These are phyloP conservation scores for Amphipyra berbera DNA, from an alignment of 2,888 invertebrate species.

Conservation along the genomic window DNA sequence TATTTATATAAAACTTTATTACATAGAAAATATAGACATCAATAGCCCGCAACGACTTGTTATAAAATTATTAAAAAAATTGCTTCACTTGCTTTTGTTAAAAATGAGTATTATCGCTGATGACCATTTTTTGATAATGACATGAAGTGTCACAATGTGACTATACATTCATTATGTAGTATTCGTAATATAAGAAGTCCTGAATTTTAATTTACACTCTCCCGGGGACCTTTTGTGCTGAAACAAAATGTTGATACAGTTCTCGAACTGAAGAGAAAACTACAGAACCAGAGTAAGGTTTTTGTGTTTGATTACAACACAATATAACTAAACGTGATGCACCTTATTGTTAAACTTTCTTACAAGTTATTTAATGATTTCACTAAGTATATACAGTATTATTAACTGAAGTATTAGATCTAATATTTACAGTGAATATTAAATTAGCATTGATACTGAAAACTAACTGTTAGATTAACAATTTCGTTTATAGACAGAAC, in stretches of 20 bases:
- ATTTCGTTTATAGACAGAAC: constrained; percentile 32
- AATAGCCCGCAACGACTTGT: constrained; percentile 54
- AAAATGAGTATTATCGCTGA: constrained; percentile 31
- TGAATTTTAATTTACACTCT: constrained; percentile 75
- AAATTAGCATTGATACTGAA: constrained; percentile 15
- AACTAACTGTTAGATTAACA: constrained; percentile 24
- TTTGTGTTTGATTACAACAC: constrained; percentile 30
- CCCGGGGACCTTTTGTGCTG: constrained; percentile 81
- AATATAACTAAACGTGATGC: constrained; percentile 51
- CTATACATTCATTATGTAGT: constrained; percentile 51
- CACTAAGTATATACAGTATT: constrained; percentile 65
- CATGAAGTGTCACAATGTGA: constrained; percentile 50
- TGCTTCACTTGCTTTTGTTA: constrained; percentile 40
- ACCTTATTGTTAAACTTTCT: constrained; percentile 27
- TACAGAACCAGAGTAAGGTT: constrained; percentile 26
- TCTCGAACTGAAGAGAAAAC: constrained; percentile 53
- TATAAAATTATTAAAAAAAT: constrained; percentile 54
- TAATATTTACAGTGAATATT: constrained; percentile 54
- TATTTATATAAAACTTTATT: constrained; percentile 85
- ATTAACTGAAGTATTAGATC: constrained; percentile 46
- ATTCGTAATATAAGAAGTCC: constrained; percentile 63
- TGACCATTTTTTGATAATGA: constrained; percentile 42
- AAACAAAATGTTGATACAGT: constrained; percentile 81
- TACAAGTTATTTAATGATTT: constrained; percentile 39
- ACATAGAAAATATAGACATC: constrained; percentile 70